Conservation (phyloP, 2,888 invertebrate genomes). For the Hemicrepidius hirtus region DNA sequence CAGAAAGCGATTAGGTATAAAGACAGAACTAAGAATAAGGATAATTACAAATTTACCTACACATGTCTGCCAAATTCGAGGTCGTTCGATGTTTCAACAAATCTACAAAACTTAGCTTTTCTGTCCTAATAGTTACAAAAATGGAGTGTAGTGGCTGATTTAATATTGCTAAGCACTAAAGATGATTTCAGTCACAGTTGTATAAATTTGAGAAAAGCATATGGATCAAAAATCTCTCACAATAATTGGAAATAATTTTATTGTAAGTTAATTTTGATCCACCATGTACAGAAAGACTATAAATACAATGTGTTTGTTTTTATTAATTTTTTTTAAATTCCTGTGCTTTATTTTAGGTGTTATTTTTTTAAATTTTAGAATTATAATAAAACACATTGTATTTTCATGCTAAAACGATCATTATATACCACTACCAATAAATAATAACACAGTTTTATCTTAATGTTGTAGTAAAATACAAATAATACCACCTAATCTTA, state of each 20-base stretch:
- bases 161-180: constrained; percentile 20
- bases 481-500: constrained; percentile 37
- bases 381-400: constrained; percentile 31
- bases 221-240: background rate
- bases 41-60: background rate
- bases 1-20: background rate
- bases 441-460: constrained; percentile 36
- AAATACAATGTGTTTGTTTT: constrained; percentile 16
- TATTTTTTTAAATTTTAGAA: background rate
- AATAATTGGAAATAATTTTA: background rate
- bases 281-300: background rate
- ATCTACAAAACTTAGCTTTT: constrained; percentile 10
- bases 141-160: constrained; percentile 22
- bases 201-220: constrained; percentile 24
- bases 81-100: constrained; percentile 28
- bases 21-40: background rate
- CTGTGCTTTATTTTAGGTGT: constrained; percentile 2
- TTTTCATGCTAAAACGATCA: constrained; percentile 19
- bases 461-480: constrained; percentile 36
- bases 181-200: constrained; percentile 21
- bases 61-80: constrained; percentile 37
- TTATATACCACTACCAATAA: constrained; percentile 35
- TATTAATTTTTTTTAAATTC: background rate
- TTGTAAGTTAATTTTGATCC: background rate
- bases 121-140: constrained; percentile 11